phyloP scores from a whole-genome alignment of 2,888 invertebrate genomes.

The Xestia sexstrigata region DNA sequence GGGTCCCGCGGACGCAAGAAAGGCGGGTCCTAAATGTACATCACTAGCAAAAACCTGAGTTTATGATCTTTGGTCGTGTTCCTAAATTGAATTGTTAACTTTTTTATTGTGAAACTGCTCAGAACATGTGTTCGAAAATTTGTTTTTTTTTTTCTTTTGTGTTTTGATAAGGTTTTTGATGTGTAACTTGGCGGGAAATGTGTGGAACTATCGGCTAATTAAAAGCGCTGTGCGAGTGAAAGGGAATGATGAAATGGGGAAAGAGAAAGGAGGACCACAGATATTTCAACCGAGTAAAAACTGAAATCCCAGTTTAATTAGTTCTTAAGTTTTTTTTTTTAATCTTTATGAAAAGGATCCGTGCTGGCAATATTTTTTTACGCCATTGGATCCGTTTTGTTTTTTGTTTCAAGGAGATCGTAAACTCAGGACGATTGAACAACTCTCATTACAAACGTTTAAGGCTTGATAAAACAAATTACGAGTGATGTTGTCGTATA shows the following conservation, averaged over 20 bases:
- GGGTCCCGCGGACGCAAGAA: constrained; percentile 85
- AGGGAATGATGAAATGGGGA: neutral
- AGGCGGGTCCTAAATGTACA: constrained; percentile 80
- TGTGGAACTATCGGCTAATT: neutral
- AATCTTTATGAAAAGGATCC: constrained; percentile 53
- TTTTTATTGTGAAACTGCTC: constrained; percentile 42
- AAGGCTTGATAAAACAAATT: constrained; percentile 79
- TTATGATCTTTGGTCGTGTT: constrained; percentile 69
- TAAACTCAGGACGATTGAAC: constrained; percentile 77
- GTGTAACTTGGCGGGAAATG: constrained; percentile 29
- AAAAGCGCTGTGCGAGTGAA: constrained; percentile 5
- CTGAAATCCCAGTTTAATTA: constrained; percentile 60
- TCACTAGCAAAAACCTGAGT: constrained; percentile 66
- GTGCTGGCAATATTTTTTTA: constrained; percentile 64
- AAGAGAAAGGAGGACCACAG: neutral
- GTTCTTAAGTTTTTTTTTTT: constrained; percentile 59
- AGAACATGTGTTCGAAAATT: constrained; percentile 54
- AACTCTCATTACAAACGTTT: constrained; percentile 68
- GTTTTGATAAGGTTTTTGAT: constrained; percentile 35
- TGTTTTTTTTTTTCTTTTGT: constrained; percentile 40
- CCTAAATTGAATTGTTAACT: constrained; percentile 64
- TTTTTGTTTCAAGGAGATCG: constrained; percentile 73
- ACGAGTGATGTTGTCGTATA: constrained; percentile 73
- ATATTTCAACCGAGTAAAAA: constrained; percentile 39
- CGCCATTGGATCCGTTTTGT: constrained; percentile 58